These are phyloP conservation scores for Nomada fucata DNA, from an alignment of 2,888 invertebrate species.

Conservation along the genomic window DNA sequence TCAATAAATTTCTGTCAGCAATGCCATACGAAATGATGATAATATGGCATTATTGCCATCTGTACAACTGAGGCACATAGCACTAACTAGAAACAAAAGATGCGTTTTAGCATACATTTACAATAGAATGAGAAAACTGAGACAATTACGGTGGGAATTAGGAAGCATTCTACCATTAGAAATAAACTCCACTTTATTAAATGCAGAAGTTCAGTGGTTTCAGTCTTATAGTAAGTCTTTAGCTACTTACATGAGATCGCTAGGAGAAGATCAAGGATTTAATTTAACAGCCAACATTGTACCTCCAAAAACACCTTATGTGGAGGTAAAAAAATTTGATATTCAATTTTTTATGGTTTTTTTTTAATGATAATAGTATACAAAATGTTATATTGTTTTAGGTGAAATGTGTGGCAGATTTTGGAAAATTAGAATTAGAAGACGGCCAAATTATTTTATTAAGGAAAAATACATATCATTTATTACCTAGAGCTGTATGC, in stretches of 20 bases:
- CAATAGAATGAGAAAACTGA: constrained; percentile 91
- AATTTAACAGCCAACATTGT: constrained; percentile 94
- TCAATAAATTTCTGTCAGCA: constrained; percentile 52
- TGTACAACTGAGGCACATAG: constrained; percentile 93
- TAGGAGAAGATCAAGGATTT: constrained; percentile 92
- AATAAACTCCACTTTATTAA: constrained; percentile 91
- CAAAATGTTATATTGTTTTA: constrained; percentile 70
- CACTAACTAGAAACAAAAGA: constrained; percentile 94
- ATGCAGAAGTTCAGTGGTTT: constrained; percentile 95
- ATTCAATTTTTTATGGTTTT: background rate
- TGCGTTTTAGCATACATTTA: constrained; percentile 94
- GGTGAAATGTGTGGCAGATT: constrained; percentile 93
- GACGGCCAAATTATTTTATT: constrained; percentile 96
- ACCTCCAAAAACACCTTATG: constrained; percentile 96
- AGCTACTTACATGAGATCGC: constrained; percentile 94
- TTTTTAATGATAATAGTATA: background rate
- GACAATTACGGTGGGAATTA: constrained; percentile 97
- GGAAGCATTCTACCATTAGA: constrained; percentile 96
- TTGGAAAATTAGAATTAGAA: constrained; percentile 96
- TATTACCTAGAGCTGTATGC: constrained; percentile 94
- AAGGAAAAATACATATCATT: constrained; percentile 96
- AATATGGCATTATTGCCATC: constrained; percentile 84
- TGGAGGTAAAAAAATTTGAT: constrained; percentile 89
- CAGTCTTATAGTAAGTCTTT: constrained; percentile 93
- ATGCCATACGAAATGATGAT: constrained; percentile 58